Base-by-base conservation (phyloP, 64 coral and sea anemone genomes). In the Dendrophyllia cribrosa region DNA sequence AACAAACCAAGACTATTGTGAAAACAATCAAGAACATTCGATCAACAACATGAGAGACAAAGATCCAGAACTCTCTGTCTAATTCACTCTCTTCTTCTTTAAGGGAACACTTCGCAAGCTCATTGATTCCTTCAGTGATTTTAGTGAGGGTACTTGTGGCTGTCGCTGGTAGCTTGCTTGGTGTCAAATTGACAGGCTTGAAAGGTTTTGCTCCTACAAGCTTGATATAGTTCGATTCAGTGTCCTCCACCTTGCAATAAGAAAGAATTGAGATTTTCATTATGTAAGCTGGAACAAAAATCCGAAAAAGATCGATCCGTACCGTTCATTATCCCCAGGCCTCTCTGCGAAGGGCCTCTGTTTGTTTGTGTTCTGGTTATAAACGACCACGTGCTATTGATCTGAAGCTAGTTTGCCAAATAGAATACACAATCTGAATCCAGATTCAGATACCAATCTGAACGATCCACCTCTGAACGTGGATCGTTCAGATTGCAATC, bases 21-120 rank as follows among this genome's bases (percentile, higher is more conserved):
- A 93, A 87, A 11, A 93, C 13, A 8, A 93, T 55, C 24, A 93
- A 78, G 46, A 93, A 93, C 12, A 93, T n/a, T 4, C 91, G 59
- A 74, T 93, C 91, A 62, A 66, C 22, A 2, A 93, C 59, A 2
- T 86, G 72, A 24, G 81, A 93, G 45, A 25, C 59, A 70, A 70
- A 93, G 44, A 68, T 61, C 91, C 82, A 86, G 15, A 93, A 93
- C 82, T 93, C 91, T 47, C 60, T 69, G 85, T 93, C 82, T 7
- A 21, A 25, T 59, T 86, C 72, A 19, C 8, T 49, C 12, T 87
- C 59, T 19, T 67, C 59, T 48, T 93, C 25, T 67, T 43, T 64
- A 3, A 67, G 44, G 4, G 72, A 76, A 1, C 75, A 48, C 72
- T 47, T 66, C 7, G 72, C 91, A 1, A 93, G 60, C 46, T 86